Evolutionary conservation across 1,140 invertebrate species (phyloP).

Genomic region (Bathynomus jamesi): DNA sequence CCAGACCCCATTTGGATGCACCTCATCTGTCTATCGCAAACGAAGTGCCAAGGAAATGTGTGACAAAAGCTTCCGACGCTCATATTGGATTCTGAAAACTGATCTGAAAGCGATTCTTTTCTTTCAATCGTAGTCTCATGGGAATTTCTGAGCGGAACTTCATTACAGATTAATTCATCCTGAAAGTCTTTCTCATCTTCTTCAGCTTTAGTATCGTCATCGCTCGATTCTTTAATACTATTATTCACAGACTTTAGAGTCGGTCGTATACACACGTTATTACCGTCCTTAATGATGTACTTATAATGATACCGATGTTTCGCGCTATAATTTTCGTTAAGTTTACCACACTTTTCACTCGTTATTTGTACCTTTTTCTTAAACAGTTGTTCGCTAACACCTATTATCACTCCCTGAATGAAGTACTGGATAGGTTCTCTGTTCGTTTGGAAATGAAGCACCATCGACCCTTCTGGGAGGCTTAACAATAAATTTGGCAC

Average conservation of each 20-base stretch:
- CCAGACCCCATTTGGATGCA: constrained; percentile 74
- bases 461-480: constrained; percentile 50
- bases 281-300: constrained; percentile 52
- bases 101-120: constrained; percentile 29
- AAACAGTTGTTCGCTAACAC: constrained; percentile 63
- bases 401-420: constrained; percentile 64
- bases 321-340: constrained; percentile 39
- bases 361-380: constrained; percentile 59
- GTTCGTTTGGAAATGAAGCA: constrained; percentile 68
- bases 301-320: constrained; percentile 33
- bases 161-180: background rate
- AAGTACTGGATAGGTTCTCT: constrained; percentile 66
- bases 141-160: background rate
- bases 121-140: background rate
- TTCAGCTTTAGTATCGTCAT: constrained; percentile 4
- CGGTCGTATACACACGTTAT: constrained; percentile 50
- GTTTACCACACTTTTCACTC: constrained; percentile 22
- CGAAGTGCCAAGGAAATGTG: constrained; percentile 87
- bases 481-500: constrained; percentile 35
- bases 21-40: constrained; percentile 69
- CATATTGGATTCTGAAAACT: constrained; percentile 38
- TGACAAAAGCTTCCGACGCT: constrained; percentile 59
- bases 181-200: constrained; percentile 26
- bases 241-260: constrained; percentile 57
- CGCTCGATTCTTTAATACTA: constrained; percentile 22